These are phyloP conservation scores for Folsomia manolachei DNA, from an alignment of 2,888 invertebrate species.

Conservation along the genomic window DNA sequence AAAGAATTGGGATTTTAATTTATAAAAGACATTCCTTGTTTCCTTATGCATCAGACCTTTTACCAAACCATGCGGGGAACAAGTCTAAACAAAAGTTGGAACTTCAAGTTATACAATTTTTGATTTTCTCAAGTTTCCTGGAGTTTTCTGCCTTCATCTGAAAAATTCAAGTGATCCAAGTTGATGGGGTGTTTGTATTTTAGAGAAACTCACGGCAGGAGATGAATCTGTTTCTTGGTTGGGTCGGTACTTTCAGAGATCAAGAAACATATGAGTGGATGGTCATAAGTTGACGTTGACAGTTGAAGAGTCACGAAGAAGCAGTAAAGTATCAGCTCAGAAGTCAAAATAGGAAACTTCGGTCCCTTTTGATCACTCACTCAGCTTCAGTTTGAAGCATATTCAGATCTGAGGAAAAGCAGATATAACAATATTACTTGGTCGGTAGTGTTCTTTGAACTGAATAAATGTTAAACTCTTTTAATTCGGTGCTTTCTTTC, in stretches of 20 bases:
- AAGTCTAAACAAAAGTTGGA: neutral
- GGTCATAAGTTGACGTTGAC: slow-evolving; percentile 28
- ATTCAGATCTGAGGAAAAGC: slow-evolving; percentile 25
- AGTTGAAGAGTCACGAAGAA: slow-evolving; percentile 40
- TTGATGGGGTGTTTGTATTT: too few species aligned
- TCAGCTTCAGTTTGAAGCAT: slow-evolving; percentile 29
- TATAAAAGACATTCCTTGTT: neutral
- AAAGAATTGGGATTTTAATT: neutral
- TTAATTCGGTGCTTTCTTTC: neutral
- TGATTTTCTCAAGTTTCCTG: too few species aligned
- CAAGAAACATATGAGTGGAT: too few species aligned
- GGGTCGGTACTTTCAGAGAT: too few species aligned
- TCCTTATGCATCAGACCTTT: neutral
- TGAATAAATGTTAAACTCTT: neutral
- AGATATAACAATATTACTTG: neutral
- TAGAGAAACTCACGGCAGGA: neutral
- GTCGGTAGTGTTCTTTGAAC: neutral
- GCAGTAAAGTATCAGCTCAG: slow-evolving; percentile 46
- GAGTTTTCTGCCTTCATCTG: too few species aligned
- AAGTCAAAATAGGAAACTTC: slow-evolving; percentile 49
- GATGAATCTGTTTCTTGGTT: too few species aligned
- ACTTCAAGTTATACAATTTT: too few species aligned
- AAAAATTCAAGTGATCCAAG: too few species aligned
- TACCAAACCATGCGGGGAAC: neutral
- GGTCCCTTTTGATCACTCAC: slow-evolving; percentile 28